phyloP scores from a whole-genome alignment of 2,797 vertebrate genomes.

The Etheostoma nigrum region DNA sequence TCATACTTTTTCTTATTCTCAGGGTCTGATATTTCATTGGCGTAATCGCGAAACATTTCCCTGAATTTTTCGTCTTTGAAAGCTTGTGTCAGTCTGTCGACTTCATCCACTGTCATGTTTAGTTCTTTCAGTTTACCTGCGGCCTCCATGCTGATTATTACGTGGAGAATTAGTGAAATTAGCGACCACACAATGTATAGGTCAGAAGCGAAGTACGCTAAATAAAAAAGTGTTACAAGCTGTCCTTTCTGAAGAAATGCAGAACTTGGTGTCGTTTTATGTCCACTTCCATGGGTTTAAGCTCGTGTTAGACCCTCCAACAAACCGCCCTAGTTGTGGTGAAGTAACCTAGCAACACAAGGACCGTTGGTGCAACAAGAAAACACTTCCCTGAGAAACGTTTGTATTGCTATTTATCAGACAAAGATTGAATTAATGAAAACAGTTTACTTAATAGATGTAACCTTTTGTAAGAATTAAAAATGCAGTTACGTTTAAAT shows the following conservation, averaged over 20 bases:
- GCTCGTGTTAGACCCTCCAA: not conserved
- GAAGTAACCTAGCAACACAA: conserved; percentile 70
- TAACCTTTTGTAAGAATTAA: not conserved
- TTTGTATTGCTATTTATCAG: too few relatives aligned
- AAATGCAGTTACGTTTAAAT: not conserved
- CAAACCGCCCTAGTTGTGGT: conserved; percentile 29
- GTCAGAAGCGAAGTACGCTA: not conserved
- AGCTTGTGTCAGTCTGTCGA: conserved; percentile 82
- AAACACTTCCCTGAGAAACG: conserved; percentile 35
- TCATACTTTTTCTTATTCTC: conserved; percentile 89
- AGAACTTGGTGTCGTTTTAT: not conserved
- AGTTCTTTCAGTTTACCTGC: conserved; percentile 81
- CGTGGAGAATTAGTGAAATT: not conserved
- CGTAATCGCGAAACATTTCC: conserved; percentile 87
- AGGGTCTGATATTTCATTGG: conserved; percentile 87
- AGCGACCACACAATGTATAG: not conserved
- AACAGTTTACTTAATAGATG: too few relatives aligned
- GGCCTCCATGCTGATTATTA: conserved; percentile 79
- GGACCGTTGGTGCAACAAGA: conserved; percentile 1
- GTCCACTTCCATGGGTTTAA: not conserved
- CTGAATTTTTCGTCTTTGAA: conserved; percentile 89
- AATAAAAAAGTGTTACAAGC: not conserved
- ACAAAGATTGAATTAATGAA: too few relatives aligned
- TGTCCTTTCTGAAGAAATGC: accelerated
- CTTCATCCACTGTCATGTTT: conserved; percentile 88